Conservation (phyloP, 2,888 invertebrate genomes). For the Synergus gifuensis region DNA sequence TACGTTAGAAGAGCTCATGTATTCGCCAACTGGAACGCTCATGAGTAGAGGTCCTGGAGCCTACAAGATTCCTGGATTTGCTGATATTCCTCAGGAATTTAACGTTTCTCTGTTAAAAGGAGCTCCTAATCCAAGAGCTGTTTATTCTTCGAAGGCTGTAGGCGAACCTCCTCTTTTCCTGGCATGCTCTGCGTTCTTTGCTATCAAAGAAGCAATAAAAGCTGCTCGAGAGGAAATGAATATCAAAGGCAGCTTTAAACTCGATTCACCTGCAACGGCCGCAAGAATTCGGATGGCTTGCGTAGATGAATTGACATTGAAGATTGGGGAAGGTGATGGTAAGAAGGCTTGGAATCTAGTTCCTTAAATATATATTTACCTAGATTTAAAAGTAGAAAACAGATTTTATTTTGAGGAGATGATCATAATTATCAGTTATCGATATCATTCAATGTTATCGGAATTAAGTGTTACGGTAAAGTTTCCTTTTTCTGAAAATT, state of each 20-base stretch:
- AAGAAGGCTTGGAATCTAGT: slow-evolving; percentile 60
- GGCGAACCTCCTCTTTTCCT: slow-evolving; percentile 97
- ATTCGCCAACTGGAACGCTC: slow-evolving; percentile 89
- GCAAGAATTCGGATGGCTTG: slow-evolving; percentile 95
- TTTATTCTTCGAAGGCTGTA: slow-evolving; percentile 98
- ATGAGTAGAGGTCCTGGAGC: slow-evolving; percentile 94
- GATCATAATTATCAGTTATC: not conserved
- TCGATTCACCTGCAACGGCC: slow-evolving; percentile 93
- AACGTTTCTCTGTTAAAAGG: slow-evolving; percentile 95
- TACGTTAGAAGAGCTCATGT: slow-evolving; percentile 93
- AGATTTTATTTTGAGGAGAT: not conserved
- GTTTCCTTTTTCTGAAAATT: not conserved
- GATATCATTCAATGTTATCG: not conserved
- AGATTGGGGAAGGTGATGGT: slow-evolving; percentile 74
- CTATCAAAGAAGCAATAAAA: slow-evolving; percentile 91
- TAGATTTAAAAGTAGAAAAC: not conserved
- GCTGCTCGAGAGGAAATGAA: slow-evolving; percentile 88
- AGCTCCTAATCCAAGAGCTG: slow-evolving; percentile 93
- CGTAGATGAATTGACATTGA: slow-evolving; percentile 88
- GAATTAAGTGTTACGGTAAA: not conserved
- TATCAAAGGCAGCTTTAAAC: slow-evolving; percentile 80
- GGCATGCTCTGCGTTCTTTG: slow-evolving; percentile 92
- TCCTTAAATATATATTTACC: slow-evolving; percentile 48
- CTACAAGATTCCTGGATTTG: slow-evolving; percentile 96
- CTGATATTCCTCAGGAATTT: slow-evolving; percentile 94